These are phyloP conservation scores for Chaetorhynchus papuensis DNA, from an alignment of 2,113 vertebrate species.

Conservation along the genomic window DNA sequence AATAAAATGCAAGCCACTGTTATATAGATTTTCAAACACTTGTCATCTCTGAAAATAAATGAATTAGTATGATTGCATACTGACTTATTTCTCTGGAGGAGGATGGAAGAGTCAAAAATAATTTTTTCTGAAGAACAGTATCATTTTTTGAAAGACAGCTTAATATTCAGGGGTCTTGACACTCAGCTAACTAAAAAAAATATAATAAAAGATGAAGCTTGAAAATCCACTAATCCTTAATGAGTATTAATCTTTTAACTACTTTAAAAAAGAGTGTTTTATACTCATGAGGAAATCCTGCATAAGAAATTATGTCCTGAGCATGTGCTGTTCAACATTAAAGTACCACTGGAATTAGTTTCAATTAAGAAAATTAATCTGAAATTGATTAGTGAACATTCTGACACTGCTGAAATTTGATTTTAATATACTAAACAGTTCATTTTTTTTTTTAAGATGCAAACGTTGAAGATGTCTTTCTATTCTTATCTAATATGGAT, in stretches of 20 bases:
- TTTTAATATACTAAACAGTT: not conserved
- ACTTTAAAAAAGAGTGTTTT: not conserved
- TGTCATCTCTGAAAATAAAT: not conserved
- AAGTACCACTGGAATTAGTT: not conserved
- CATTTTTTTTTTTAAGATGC: not conserved
- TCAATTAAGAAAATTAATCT: constrained; percentile 38
- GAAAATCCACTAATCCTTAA: constrained; percentile 43
- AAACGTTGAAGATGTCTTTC: not conserved
- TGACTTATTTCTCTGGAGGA: not conserved
- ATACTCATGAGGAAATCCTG: not conserved
- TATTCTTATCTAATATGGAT: not conserved
- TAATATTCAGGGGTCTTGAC: not conserved
- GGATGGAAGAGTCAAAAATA: not conserved
- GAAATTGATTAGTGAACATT: not conserved
- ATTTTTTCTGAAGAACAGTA: not conserved
- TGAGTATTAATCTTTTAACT: constrained; percentile 20
- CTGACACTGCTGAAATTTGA: not conserved
- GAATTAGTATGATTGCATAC: not conserved
- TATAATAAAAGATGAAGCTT: not conserved
- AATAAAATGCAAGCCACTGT: not conserved
- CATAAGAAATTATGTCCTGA: not conserved
- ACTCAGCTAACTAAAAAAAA: not conserved
- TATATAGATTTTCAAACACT: not conserved
- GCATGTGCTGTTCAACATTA: not conserved
- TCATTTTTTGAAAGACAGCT: not conserved